Evolutionary conservation across 2,113 vertebrate species (phyloP), one percentile per base, ranked within the genome.

Genomic region (Noctilio leporinus): DNA sequence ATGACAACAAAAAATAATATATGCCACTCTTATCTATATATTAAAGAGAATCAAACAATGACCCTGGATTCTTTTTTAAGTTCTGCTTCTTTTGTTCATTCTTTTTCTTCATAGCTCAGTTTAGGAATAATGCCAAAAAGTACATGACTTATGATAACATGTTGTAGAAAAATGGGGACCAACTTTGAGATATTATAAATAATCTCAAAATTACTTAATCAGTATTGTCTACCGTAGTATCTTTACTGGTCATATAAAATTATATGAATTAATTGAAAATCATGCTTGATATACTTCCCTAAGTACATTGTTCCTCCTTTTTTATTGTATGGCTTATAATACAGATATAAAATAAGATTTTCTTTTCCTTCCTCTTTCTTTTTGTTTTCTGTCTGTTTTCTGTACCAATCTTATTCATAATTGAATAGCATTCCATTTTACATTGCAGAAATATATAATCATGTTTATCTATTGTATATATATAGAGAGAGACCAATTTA

Each of bases 311-410:
- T 14, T 17, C n/a, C 2, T 16, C 4, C 62, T 35, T 62, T n/a
- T 78, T 85, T 47, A 92, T 59, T 77, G 89, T 95, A 55, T 77
- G 35, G 3, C 30, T 95, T 85, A 15, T 49, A 95, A 96, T 97
- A 93, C 93, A 96, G 81, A 75, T 80, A 82, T 73, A 51, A 86
- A 95, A 75, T 85, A 90, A 96, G 7, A 86, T 93, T 85, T 76
- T 7, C 33, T 80, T 89, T 91, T 92, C 24, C 55, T 84, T 88
- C 53, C 30, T 82, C 51, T 87, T 89, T 83, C 45, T 20, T 16
- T 80, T 85, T 72, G 9, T 55, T 70, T 69, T 75, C 53, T 65
- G 24, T 75, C 53, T 65, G 24, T 65, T 89, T 85, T 78, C 62
- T 73, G 7, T 47, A 70, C 30, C 55, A 38, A 12, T 62, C 28